A percentile compares a stretch with the other conserved stretches of the same genome.
Conservation (phyloP, 1,140 invertebrate genomes). For the Atopsyche davidsoni region DNA sequence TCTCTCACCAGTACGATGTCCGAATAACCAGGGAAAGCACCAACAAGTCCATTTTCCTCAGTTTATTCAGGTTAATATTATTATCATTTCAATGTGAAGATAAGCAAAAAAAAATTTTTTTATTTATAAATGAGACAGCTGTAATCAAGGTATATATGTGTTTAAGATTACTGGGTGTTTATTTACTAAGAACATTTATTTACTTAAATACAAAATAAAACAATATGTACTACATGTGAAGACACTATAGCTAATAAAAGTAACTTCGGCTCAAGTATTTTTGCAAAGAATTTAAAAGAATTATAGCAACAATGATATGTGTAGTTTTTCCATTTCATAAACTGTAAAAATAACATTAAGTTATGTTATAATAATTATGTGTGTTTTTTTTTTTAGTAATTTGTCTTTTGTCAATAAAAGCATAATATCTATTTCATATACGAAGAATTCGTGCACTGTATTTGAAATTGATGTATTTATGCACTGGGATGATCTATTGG, state of each 20-base stretch:
- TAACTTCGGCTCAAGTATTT: too few relatives aligned
- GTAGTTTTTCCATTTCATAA: background rate
- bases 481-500: conserved; percentile 18
- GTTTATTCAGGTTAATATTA: background rate
- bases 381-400: background rate
- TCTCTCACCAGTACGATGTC: background rate
- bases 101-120: too few relatives aligned
- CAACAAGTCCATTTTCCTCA: background rate
- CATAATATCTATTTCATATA: conserved; percentile 6
- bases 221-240: too few relatives aligned
- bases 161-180: too few relatives aligned
- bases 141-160: too few relatives aligned
- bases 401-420: conserved; percentile 4
- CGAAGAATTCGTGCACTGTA: conserved; percentile 8
- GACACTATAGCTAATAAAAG: too few relatives aligned
- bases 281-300: too few relatives aligned
- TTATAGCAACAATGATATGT: too few relatives aligned
- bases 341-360: background rate
- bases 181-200: too few relatives aligned
- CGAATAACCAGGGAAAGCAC: background rate
- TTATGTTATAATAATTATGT: background rate
- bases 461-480: conserved; percentile 17
- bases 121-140: too few relatives aligned
- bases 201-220: too few relatives aligned
- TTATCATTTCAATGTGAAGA: too few relatives aligned